phyloP scores from a whole-genome alignment of 2,113 vertebrate genomes.

The Junco hyemalis region DNA sequence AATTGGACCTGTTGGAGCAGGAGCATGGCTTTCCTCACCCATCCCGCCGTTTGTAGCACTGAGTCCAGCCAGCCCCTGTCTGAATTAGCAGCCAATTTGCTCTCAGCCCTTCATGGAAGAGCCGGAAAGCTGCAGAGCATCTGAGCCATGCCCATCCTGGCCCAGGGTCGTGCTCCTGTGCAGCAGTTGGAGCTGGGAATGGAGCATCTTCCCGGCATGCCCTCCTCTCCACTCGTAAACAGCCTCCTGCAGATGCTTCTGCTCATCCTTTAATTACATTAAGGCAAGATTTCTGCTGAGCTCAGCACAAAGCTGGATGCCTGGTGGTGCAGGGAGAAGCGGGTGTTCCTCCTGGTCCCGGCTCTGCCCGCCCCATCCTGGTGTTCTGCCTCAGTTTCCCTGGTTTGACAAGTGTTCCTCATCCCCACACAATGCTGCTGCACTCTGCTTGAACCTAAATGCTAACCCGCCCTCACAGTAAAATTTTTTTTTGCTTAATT shows the following conservation, averaged over 20 bases:
- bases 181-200: background rate
- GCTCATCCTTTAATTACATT: constrained; percentile 43
- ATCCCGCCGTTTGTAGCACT: background rate
- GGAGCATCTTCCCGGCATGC: constrained; percentile 18
- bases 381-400: background rate
- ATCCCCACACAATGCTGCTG: background rate
- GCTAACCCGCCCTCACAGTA: background rate
- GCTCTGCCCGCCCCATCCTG: background rate
- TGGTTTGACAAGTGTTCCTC: background rate
- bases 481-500: background rate
- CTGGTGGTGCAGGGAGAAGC: accelerated
- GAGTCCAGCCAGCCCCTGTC: background rate
- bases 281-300: constrained; percentile 35
- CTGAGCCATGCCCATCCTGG: accelerated
- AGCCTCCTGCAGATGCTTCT: background rate
- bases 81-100: background rate
- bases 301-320: background rate
- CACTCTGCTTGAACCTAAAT: background rate
- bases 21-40: background rate
- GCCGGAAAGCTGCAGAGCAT: background rate
- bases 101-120: background rate
- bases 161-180: background rate
- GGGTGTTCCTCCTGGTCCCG: background rate
- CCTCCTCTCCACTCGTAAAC: background rate
- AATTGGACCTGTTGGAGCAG: background rate